phyloP scores from a whole-genome alignment of 1,140 invertebrate genomes.

The Sycophaga agraensis region DNA sequence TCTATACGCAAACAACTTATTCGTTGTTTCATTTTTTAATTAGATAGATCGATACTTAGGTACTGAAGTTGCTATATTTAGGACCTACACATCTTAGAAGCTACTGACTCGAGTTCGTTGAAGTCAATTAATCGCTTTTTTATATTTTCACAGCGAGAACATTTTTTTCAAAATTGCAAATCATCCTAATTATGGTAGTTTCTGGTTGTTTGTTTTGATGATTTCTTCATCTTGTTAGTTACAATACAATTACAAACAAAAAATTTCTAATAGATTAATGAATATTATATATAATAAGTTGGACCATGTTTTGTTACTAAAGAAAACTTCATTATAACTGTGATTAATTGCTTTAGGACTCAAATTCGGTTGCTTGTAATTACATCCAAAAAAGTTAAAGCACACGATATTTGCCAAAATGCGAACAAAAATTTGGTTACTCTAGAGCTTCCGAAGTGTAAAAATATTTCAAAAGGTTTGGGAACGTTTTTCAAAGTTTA shows the following conservation, averaged over 20 bases:
- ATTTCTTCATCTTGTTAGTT: neutral
- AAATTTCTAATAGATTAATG: neutral
- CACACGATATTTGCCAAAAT: conserved; percentile 11
- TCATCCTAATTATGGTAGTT: conserved; percentile 14
- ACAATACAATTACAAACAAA: too few relatives aligned
- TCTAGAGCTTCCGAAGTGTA: conserved; percentile 8
- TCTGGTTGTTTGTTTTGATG: neutral
- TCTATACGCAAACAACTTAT: neutral
- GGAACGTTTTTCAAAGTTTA: too few relatives aligned
- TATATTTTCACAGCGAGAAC: conserved; percentile 1
- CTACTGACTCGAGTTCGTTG: conserved; percentile 11
- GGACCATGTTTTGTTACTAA: neutral
- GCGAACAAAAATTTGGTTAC: neutral
- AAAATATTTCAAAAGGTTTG: neutral
- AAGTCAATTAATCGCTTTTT: conserved; percentile 10
- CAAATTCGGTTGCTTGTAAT: neutral
- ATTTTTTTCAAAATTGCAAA: conserved; percentile 7
- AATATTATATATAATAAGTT: conserved; percentile 5
- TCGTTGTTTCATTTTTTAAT: conserved; percentile 7
- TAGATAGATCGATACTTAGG: conserved; percentile 1
- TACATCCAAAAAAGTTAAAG: too few relatives aligned
- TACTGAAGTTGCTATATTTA: conserved; percentile 23
- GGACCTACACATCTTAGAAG: conserved; percentile 11
- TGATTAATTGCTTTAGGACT: neutral
- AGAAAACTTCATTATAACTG: conserved; percentile 5